These are phyloP conservation scores for Apotomis capreana DNA, from an alignment of 2,888 invertebrate genomes.

Conservation along the genomic window DNA sequence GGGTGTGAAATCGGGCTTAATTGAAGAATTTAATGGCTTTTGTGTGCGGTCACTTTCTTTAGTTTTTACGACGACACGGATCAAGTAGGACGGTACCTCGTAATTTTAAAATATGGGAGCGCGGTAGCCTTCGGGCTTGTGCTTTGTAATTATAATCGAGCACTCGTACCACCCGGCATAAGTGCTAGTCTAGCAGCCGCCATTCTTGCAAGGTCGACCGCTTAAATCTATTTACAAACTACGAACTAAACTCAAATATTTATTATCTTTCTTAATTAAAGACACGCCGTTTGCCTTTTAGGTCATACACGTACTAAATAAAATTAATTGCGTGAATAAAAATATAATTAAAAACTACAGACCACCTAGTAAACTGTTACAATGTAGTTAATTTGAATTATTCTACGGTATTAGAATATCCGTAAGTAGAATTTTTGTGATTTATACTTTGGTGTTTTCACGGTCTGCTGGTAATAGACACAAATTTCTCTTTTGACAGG, in stretches of 20 bases:
- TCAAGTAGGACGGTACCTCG: slow-evolving; percentile 46
- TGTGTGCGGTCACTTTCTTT: slow-evolving; percentile 76
- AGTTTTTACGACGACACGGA: slow-evolving; percentile 53
- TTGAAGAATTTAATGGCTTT: slow-evolving; percentile 78
- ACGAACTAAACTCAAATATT: slow-evolving; percentile 55
- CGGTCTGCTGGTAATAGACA: slow-evolving; percentile 11
- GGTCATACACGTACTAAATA: slow-evolving; percentile 51
- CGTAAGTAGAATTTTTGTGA: slow-evolving; percentile 16
- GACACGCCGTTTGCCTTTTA: slow-evolving; percentile 55
- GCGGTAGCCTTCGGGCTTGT: slow-evolving; percentile 40
- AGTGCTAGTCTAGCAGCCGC: background rate
- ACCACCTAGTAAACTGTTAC: slow-evolving; percentile 58
- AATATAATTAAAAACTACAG: slow-evolving; percentile 7
- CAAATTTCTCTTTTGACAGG: slow-evolving; percentile 27
- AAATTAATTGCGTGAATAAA: slow-evolving; percentile 52
- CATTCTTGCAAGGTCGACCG: slow-evolving; percentile 49
- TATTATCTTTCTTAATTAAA: slow-evolving; percentile 58
- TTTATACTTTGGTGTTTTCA: slow-evolving; percentile 14
- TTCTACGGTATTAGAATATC: slow-evolving; percentile 4
- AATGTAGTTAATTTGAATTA: slow-evolving; percentile 57
- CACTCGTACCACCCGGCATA: slow-evolving; percentile 1
- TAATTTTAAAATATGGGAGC: slow-evolving; percentile 45
- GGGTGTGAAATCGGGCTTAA: slow-evolving; percentile 82
- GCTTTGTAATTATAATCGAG: slow-evolving; percentile 31
- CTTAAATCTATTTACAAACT: slow-evolving; percentile 49